Base-by-base conservation (phyloP, 1,140 invertebrate species). In the Mizuhopecten yessoensis region DNA sequence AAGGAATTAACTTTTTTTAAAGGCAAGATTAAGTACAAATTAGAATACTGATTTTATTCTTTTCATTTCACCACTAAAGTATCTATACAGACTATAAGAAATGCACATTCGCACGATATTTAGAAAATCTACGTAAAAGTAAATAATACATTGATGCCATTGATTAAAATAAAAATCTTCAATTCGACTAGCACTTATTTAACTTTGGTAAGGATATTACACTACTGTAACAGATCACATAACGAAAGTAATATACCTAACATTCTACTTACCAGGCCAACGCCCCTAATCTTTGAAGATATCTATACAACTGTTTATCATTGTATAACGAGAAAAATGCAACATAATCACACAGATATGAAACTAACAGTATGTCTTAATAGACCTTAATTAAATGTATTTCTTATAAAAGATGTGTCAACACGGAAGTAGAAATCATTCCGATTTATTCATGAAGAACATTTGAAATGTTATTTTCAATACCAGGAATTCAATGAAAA, bases 101-200 rank as follows among this genome's bases (percentile, higher is more conserved):
- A n/a, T n/a, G n/a, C n/a, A n/a, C n/a, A n/a, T n/a, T n/a, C n/a
- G n/a, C n/a, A n/a, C n/a, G n/a, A n/a, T n/a, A n/a, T n/a, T n/a
- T n/a, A n/a, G n/a, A n/a, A n/a, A n/a, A n/a, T n/a, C n/a, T n/a
- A n/a, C n/a, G n/a, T n/a, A n/a, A n/a, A n/a, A n/a, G n/a, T n/a
- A n/a, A n/a, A n/a, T n/a, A n/a, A n/a, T n/a, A n/a, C n/a, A n/a
- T n/a, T n/a, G n/a, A n/a, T n/a, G n/a, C n/a, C n/a, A n/a, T 75
- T 75, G n/a, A 75, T 75, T 75, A 75, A n/a, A 45, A 45, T 15
- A 13, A n/a, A 75, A 75, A 75, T 29, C 23, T 49, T 1, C 9
- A 45, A 75, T 29, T 29, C 57, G 57, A 75, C 57, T 75, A 75
- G 57, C 57, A 75, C 57, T 75, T 75, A 75, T 75, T n/a, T 75